These are phyloP conservation scores for Emydoidea blandingii DNA, from an alignment of 2,797 vertebrate species.

Conservation along the genomic window DNA sequence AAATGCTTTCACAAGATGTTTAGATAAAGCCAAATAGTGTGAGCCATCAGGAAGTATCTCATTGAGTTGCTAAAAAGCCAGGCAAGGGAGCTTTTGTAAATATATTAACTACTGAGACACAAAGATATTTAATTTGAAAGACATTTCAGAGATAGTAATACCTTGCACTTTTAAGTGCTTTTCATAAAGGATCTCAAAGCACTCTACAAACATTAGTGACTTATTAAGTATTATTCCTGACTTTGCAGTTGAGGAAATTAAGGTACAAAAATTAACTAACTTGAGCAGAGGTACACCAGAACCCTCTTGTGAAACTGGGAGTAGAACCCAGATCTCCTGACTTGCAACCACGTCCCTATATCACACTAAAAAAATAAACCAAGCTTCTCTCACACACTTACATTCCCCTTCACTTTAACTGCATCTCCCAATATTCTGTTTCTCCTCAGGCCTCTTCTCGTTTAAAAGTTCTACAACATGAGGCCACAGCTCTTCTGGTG, in stretches of 20 bases:
- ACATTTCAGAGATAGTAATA: slow-evolving; percentile 22
- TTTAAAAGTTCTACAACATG: background rate
- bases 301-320: background rate
- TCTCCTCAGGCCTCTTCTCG: background rate
- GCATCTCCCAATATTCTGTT: background rate
- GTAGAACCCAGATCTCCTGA: background rate
- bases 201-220: background rate
- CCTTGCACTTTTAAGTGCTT: background rate
- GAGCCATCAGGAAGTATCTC: slow-evolving; percentile 54
- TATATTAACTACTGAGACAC: slow-evolving; percentile 3
- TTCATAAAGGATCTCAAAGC: background rate
- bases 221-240: background rate
- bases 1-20: slow-evolving; percentile 29
- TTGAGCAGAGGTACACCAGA: background rate
- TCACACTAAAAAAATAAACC: background rate
- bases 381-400: fast-evolving
- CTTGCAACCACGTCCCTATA: background rate
- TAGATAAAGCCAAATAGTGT: slow-evolving; percentile 54
- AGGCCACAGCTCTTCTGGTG: background rate
- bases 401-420: background rate
- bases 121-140: slow-evolving; percentile 18
- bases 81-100: background rate
- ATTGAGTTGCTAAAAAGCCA: slow-evolving; percentile 62
- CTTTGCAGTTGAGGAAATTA: background rate
- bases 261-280: background rate